Evolutionary conservation across 2,797 vertebrate species (phyloP).

Genomic region (Lithobates sylvaticus): DNA sequence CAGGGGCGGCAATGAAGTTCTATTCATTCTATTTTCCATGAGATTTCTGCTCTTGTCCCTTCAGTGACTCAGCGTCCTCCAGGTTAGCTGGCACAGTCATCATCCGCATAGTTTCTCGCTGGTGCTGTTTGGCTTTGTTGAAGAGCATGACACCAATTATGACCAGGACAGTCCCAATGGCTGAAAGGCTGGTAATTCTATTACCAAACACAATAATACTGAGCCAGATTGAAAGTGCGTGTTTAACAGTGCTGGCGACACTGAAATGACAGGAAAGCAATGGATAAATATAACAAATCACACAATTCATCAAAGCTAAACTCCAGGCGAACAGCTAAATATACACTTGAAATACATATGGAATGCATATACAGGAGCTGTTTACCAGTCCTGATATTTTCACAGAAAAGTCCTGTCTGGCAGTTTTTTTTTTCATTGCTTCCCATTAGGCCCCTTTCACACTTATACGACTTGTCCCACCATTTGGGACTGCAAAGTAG

Average conservation of each 20-base stretch:
- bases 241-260: conserved; percentile 96
- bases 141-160: conserved; percentile 89
- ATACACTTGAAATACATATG: too few relatives aligned
- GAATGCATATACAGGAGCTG: too few relatives aligned
- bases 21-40: conserved; percentile 55
- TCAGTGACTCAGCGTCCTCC: conserved; percentile 51
- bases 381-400: too few relatives aligned
- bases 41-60: conserved; percentile 62
- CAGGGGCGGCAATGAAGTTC: not conserved
- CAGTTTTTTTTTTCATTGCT: too few relatives aligned
- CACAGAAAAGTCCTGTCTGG: too few relatives aligned
- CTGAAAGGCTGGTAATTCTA: conserved; percentile 87
- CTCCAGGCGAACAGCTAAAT: not conserved
- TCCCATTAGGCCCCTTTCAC: too few relatives aligned
- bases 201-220: conserved; percentile 95
- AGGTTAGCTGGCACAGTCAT: conserved; percentile 63
- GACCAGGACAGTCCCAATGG: conserved; percentile 86
- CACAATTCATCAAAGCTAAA: not conserved
- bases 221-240: conserved; percentile 94
- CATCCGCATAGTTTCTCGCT: conserved; percentile 80
- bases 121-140: conserved; percentile 89
- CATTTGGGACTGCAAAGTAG: too few relatives aligned
- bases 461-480: too few relatives aligned
- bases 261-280: conserved; percentile 70
- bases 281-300: not conserved